These are phyloP conservation scores for Hyles vespertilio DNA, from an alignment of 1,140 invertebrate genomes.

Conservation along the genomic window DNA sequence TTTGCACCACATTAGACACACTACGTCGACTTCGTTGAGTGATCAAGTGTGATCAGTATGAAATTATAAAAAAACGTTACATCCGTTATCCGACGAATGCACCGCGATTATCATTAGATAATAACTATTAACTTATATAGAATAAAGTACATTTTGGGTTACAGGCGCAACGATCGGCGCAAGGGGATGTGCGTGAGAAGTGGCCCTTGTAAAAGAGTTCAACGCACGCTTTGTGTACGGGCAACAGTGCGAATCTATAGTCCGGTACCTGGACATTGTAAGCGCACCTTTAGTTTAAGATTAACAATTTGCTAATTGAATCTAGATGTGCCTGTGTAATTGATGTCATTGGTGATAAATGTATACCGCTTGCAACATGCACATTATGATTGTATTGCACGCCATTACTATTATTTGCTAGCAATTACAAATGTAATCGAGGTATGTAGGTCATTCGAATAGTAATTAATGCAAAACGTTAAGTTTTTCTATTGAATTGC, in stretches of 20 bases:
- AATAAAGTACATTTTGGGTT: constrained; percentile 27
- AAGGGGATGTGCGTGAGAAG: constrained; percentile 39
- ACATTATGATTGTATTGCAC: no score
- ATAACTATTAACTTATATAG: constrained; percentile 25
- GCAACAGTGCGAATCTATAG: constrained; percentile 44
- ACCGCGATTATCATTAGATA: constrained; percentile 18
- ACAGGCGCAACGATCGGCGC: neutral
- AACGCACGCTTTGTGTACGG: constrained; percentile 63
- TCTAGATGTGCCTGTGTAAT: no score
- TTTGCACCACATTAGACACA: neutral
- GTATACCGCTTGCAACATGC: no score
- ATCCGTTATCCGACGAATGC: constrained; percentile 36
- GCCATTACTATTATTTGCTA: no score
- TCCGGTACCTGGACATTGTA: constrained; percentile 27
- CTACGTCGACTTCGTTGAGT: constrained; percentile 8
- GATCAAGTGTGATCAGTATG: constrained; percentile 28
- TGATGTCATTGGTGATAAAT: no score
- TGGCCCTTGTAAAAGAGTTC: constrained; percentile 72
- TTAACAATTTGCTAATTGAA: no score
- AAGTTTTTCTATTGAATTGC: no score
- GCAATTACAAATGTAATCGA: no score
- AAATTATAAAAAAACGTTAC: constrained; percentile 35
- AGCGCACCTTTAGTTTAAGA: no score
- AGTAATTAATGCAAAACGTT: no score
- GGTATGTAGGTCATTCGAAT: no score